Base-by-base conservation (phyloP, 2,888 invertebrate genomes). In the Geotrupes spiniger region DNA sequence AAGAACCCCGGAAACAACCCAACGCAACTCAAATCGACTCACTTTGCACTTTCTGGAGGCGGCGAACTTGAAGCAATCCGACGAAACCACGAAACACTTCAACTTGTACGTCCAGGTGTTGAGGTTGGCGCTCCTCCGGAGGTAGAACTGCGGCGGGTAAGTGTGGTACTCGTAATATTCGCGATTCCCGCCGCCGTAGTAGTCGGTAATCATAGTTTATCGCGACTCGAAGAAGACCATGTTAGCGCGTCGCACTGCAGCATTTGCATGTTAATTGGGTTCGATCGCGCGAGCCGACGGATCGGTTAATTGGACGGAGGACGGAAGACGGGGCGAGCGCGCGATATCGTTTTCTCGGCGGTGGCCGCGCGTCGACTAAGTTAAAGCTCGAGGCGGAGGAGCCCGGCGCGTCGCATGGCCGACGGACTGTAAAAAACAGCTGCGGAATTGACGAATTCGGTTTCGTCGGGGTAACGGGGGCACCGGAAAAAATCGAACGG, bases 61-160 rank as follows among this genome's bases (percentile, higher is more conserved):
- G 43, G 59, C 52, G 12, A 58, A 57, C 38, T 58, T 60, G 50
- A 59, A 66, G 39, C 64, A 63, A 17, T 59, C 48, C 14, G 59
- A 57, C n/a, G 57, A 59, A 45, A 63, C 62, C 48, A 67, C 52
- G 49, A 66, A 59, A 33, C 64, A 62, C 56, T 67, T 68, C 37
- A 69, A 46, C 48, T 65, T 66, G 43, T 64, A 69, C 12, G 61
- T 63, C 66, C 68, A 70, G 14, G 61, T 63, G 52, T 67, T 65
- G 14, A 65, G 49, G 25, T 58, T 55, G 29, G 64, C 63, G 53
- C 68, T 63, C 53, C 68, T 53, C 49, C 58, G 59, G 33, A 70
- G 54, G 55, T 70, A 70, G 42, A 63, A 63, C 46, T 68, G 66
- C 14, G 68, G 64, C 36, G 64, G 63, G 43, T 64, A 63, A 29